These are phyloP conservation scores for Mastigias papua DNA, from an alignment of 30 jellyfish, hydroid and myxozoan genomes.

Conservation along the genomic window DNA sequence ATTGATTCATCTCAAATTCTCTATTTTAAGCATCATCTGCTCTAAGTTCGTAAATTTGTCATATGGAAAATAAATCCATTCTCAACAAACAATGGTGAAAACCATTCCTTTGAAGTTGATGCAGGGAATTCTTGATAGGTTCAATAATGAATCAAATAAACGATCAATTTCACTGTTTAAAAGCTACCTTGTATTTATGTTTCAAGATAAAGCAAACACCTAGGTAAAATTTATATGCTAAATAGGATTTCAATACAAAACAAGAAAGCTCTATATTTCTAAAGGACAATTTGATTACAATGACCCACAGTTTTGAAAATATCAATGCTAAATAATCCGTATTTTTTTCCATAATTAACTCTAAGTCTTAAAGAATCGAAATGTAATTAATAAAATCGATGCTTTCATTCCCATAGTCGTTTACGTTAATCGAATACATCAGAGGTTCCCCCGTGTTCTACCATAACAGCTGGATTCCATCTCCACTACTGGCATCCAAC, in stretches of 20 bases:
- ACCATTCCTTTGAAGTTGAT: background rate
- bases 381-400: background rate
- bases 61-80: background rate
- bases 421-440: too few species aligned
- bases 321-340: background rate
- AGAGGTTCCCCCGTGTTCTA: too few species aligned
- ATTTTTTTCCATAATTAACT: background rate
- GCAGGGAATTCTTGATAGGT: background rate
- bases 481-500: too few species aligned
- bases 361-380: background rate
- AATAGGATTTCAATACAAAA: background rate
- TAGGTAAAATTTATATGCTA: background rate
- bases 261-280: background rate
- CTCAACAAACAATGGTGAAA: background rate
- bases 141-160: background rate
- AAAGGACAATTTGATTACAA: background rate
- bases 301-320: conserved; percentile 1
- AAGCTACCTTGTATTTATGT: background rate
- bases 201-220: background rate
- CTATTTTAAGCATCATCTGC: too few species aligned
- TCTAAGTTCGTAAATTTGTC: too few species aligned
- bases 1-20: too few species aligned
- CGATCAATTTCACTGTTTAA: background rate
- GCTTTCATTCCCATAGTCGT: background rate
- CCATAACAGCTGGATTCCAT: too few species aligned